Evolutionary conservation across 2,797 vertebrate species (phyloP), one percentile per base, ranked within the genome.

Genomic region (Pachyuromys duprasi): DNA sequence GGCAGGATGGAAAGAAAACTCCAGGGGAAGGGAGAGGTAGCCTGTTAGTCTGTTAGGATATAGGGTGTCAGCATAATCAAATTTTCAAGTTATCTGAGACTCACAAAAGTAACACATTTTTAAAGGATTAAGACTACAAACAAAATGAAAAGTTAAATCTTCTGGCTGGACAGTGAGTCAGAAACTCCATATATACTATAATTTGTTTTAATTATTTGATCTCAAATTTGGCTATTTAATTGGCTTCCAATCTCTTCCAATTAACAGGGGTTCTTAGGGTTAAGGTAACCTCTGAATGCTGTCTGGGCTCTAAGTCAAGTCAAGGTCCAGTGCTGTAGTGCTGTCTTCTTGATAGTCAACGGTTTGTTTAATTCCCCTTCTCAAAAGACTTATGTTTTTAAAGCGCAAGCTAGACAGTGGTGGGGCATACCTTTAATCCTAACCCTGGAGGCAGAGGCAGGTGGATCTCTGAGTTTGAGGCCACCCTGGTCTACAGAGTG

Each of bases 181-280:
- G 70, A 95, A 88, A 45, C 74, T 78, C 74, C 42, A 18, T n/a
- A n/a, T 39, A 92, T 88, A 69, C 67, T 86, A 24, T 78, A 86
- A 90, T 63, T 87, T 76, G 57, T 82, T 89, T 96, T 83, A 91
- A 87, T 79, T 87, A 89, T 80, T 88, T 93, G 76, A 62, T 78
- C 49, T 45, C 81, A 91, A 67, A 94, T 20, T 60, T 65, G 53
- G 4, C 65, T 28, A 36, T 8, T 60, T 89, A 86, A 22, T 82
- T 86, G 67, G n/a, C 31, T 91, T 95, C 76, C 55, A 69, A 88
- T 89, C 69, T 91, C 86, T 80, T 57, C 24, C 53, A 84, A 70
- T 86, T 89, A 94, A 70, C 5, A 1, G 80, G 76, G 70, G 12
- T 75, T 89, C 89, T 72, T 62, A 95, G 79, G 53, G 70, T 72